Percentiles rank a stretch among this genome's conserved stretches.
These are phyloP conservation scores for Blastobasis adustella DNA, from an alignment of 2,888 invertebrate genomes.

Conservation along the genomic window DNA sequence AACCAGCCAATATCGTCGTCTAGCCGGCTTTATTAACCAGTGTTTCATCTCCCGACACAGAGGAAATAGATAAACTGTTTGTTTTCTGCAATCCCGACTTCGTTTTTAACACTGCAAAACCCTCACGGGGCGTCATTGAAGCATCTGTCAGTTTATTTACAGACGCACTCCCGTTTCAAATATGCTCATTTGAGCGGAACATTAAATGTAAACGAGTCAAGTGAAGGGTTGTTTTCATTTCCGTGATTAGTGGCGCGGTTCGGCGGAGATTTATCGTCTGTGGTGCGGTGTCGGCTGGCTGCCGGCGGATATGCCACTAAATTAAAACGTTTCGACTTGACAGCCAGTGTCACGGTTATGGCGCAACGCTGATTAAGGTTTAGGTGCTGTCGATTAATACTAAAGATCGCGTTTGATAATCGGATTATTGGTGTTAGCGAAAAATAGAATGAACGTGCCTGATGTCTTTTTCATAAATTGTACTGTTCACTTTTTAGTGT, in stretches of 20 bases:
- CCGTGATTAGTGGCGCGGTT: conserved; percentile 57
- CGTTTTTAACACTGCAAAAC: background rate
- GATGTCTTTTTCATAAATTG: no score
- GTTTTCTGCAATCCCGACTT: conserved; percentile 30
- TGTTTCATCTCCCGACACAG: conserved; percentile 50
- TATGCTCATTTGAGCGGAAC: conserved; percentile 42
- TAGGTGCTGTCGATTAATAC: no score
- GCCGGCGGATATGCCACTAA: conserved; percentile 45
- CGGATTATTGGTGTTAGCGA: no score
- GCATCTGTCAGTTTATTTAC: conserved; percentile 10
- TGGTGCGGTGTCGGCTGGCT: conserved; percentile 51
- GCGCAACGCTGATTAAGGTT: no score
- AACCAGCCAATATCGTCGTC: conserved; percentile 45
- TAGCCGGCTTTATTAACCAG: conserved; percentile 48
- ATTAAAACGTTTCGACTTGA: conserved; percentile 71
- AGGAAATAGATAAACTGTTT: conserved; percentile 64
- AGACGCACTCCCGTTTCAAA: conserved; percentile 20
- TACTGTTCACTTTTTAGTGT: conserved; percentile 39
- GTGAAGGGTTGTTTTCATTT: conserved; percentile 65
- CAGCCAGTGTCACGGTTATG: conserved; percentile 52
- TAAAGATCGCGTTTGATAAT: no score
- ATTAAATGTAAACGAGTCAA: conserved; percentile 44
- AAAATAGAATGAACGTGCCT: no score
- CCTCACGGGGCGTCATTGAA: conserved; percentile 6
- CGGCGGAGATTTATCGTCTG: conserved; percentile 59